Conservation (phyloP, 2,888 invertebrate species). For the Sinodicranocentrus sp. region DNA sequence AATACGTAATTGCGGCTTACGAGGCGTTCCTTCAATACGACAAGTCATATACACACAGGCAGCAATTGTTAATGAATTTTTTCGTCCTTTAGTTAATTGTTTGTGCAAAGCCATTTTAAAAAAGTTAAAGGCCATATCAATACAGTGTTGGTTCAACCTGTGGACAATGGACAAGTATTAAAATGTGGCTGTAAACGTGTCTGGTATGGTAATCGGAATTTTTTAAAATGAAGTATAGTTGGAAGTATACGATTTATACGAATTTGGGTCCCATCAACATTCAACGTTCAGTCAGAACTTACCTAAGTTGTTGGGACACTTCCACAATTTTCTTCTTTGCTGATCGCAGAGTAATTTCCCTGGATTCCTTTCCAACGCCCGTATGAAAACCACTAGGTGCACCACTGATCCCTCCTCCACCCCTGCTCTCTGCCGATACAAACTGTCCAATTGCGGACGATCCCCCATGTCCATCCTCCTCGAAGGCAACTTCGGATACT, state of each 20-base stretch:
- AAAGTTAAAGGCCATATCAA: slow-evolving; percentile 95
- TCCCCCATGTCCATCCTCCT: slow-evolving; percentile 93
- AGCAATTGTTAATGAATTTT: slow-evolving; percentile 93
- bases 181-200: too few relatives aligned
- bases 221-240: too few relatives aligned
- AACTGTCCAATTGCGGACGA: slow-evolving; percentile 95
- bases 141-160: slow-evolving; percentile 91
- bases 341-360: slow-evolving; percentile 93
- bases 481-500: slow-evolving; percentile 97
- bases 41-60: slow-evolving; percentile 99
- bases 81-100: slow-evolving; percentile 93
- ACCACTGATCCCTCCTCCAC: slow-evolving; percentile 85
- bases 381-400: slow-evolving; percentile 88
- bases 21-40: slow-evolving; percentile 95
- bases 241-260: too few relatives aligned
- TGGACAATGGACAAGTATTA: background rate
- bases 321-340: slow-evolving; percentile 91
- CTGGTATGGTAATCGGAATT: too few relatives aligned
- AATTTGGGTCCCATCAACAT: too few relatives aligned
- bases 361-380: slow-evolving; percentile 91
- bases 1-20: slow-evolving; percentile 82
- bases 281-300: too few relatives aligned
- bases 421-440: slow-evolving; percentile 92
- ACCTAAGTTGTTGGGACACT: slow-evolving; percentile 89
- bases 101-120: slow-evolving; percentile 93